phyloP scores from a whole-genome alignment of 35 echinoderm and acorn worm genomes.

The Patiria miniata region DNA sequence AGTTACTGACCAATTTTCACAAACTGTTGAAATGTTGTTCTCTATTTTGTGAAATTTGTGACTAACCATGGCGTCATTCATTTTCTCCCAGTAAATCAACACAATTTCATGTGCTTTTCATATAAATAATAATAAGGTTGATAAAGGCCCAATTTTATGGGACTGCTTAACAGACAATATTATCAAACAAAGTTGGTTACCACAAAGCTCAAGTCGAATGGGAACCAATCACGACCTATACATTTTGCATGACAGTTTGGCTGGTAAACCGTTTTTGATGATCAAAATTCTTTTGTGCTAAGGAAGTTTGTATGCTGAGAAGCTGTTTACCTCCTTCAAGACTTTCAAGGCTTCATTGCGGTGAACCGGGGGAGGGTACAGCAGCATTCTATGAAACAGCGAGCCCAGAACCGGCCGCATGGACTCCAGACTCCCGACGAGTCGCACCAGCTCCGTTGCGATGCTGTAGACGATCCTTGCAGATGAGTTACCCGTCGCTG shows the following conservation, averaged over 20 bases:
- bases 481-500: slow-evolving; percentile 63
- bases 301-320: not conserved
- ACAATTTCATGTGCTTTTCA: no score
- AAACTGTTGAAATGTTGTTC: not conserved
- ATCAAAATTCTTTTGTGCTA: not conserved
- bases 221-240: no score
- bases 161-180: no score
- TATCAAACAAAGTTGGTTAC: no score
- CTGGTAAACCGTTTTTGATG: no score
- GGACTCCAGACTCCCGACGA: slow-evolving; percentile 83
- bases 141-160: no score
- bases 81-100: no score
- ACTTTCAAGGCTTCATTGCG: slow-evolving; percentile 94
- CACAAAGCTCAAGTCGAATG: no score
- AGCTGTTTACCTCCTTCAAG: slow-evolving; percentile 77
- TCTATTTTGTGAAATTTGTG: no score
- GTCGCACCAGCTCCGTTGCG: slow-evolving; percentile 78
- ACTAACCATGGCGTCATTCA: no score
- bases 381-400: slow-evolving; percentile 81
- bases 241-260: no score
- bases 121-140: no score
- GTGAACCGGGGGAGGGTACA: slow-evolving; percentile 92
- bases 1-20: not conserved
- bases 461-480: slow-evolving; percentile 80
- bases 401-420: slow-evolving; percentile 90